phyloP scores from a whole-genome alignment of 2,888 invertebrate species.

The Malthinus seriepunctatus region DNA sequence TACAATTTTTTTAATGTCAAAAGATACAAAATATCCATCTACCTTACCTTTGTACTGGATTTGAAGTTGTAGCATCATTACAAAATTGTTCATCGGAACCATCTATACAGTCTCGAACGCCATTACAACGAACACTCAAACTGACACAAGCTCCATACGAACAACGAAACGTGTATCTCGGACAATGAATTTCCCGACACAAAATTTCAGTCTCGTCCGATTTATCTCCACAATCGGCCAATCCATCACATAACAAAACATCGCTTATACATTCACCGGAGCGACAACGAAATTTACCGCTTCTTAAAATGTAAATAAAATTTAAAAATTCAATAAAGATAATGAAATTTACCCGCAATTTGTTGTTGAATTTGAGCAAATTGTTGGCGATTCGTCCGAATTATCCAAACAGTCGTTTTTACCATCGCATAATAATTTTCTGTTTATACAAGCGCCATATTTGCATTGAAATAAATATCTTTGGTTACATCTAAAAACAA shows the following conservation, averaged over 20 bases:
- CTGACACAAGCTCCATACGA: slow-evolving; percentile 46
- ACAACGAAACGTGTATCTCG: slow-evolving; percentile 40
- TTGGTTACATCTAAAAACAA: not conserved
- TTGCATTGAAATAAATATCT: slow-evolving; percentile 39
- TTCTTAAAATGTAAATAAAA: not conserved
- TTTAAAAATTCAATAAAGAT: not conserved
- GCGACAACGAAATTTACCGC: slow-evolving; percentile 31
- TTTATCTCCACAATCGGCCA: slow-evolving; percentile 51
- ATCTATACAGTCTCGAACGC: slow-evolving; percentile 56
- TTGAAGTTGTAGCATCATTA: not conserved
- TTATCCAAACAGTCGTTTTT: slow-evolving; percentile 52
- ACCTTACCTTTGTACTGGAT: not conserved
- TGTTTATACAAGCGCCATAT: slow-evolving; percentile 52
- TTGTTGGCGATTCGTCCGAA: slow-evolving; percentile 4
- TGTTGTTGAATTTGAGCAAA: not conserved
- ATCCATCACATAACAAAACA: slow-evolving; percentile 53
- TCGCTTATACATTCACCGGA: slow-evolving; percentile 50
- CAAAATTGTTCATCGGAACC: slow-evolving; percentile 55
- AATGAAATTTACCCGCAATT: not conserved
- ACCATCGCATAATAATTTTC: slow-evolving; percentile 55
- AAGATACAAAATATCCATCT: too few species aligned
- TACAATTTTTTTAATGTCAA: too few species aligned
- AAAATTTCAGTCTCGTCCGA: slow-evolving; percentile 52
- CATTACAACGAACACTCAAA: slow-evolving; percentile 59
- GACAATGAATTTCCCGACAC: slow-evolving; percentile 32